A percentile compares a stretch with the other conserved stretches of the same genome.
Evolutionary conservation across 2,888 invertebrate species (phyloP).

Genomic region (Holacanthella duospinosa): DNA sequence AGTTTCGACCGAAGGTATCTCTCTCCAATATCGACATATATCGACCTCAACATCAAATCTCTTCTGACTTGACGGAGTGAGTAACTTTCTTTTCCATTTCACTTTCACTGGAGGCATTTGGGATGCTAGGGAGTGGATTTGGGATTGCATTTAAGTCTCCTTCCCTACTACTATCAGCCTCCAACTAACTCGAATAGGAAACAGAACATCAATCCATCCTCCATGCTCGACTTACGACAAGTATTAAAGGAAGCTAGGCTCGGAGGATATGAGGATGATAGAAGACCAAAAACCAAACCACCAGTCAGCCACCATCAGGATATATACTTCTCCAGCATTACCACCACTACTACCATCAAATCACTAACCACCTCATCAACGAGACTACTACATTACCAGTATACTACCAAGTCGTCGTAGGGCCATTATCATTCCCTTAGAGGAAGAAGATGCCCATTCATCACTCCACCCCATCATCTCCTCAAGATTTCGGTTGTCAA

Average conservation of each 20-base stretch:
- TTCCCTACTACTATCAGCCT: too few species aligned
- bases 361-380: neutral
- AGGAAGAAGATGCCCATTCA: neutral
- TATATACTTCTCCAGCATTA: too few species aligned
- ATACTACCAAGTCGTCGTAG: neutral
- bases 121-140: neutral
- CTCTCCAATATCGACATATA: neutral
- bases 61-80: neutral
- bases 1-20: too few species aligned
- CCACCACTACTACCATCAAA: neutral
- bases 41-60: conserved; percentile 7
- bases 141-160: neutral
- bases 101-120: neutral
- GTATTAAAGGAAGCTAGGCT: neutral
- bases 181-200: neutral
- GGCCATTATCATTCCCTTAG: neutral
- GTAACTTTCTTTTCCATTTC: neutral
- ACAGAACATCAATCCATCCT: neutral
- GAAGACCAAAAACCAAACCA: too few species aligned
- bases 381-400: neutral
- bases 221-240: neutral
- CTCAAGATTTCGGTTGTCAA: neutral
- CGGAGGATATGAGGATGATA: neutral
- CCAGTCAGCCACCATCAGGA: too few species aligned
- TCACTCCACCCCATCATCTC: neutral